Percentiles rank a stretch among this genome's conserved stretches.
These are phyloP conservation scores for Dissostichus mawsoni DNA, from an alignment of 2,113 vertebrate genomes.

Conservation along the genomic window DNA sequence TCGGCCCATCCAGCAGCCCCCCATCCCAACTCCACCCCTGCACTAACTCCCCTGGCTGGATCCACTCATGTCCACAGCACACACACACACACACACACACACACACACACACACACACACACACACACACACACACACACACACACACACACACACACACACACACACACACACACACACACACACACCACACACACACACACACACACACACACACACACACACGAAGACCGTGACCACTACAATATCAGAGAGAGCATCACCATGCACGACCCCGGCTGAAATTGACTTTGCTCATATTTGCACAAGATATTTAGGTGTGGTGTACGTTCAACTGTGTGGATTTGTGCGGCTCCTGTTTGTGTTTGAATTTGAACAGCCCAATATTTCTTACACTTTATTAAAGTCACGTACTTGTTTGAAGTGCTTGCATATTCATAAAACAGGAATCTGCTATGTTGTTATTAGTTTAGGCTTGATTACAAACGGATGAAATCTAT, in stretches of 20 bases:
- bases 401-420: constrained; percentile 21
- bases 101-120: constrained; percentile 70
- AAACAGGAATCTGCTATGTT: background rate
- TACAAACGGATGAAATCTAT: constrained; percentile 2
- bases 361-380: constrained; percentile 56
- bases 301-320: constrained; percentile 70
- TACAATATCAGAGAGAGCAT: constrained; percentile 79
- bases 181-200: constrained; percentile 66
- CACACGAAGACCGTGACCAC: constrained; percentile 71
- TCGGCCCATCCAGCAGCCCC: constrained; percentile 84
- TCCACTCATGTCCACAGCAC: constrained; percentile 71
- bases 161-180: constrained; percentile 62
- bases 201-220: constrained; percentile 69
- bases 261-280: constrained; percentile 71
- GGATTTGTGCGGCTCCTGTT: constrained; percentile 50
- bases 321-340: constrained; percentile 29
- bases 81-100: constrained; percentile 72
- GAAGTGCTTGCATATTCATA: constrained; percentile 1
- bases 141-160: constrained; percentile 66
- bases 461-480: constrained; percentile 23
- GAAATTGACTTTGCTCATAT: constrained; percentile 78
- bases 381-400: constrained; percentile 16
- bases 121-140: constrained; percentile 66
- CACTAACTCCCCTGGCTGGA: constrained; percentile 77
- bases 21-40: constrained; percentile 84